Conservation (phyloP, 2,113 vertebrate genomes). For the Tretioscincus oriximinensis region DNA sequence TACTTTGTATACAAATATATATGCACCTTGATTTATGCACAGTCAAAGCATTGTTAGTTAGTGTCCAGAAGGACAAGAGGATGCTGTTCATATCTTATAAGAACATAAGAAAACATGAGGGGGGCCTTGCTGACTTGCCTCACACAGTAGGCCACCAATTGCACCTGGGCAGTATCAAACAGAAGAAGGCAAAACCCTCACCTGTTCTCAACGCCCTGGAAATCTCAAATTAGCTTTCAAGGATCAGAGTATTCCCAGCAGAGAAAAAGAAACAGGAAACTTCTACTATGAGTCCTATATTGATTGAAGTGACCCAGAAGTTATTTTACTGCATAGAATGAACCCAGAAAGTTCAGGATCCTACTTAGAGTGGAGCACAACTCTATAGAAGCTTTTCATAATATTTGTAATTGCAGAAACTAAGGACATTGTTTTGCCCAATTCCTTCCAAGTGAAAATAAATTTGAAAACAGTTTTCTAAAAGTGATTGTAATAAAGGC, state of each 20-base stretch:
- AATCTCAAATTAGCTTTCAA: not conserved
- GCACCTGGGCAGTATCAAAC: no score
- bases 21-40: not conserved
- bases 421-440: not conserved
- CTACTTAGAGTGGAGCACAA: no score
- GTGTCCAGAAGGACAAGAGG: no score
- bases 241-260: not conserved
- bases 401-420: not conserved
- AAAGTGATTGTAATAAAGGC: no score
- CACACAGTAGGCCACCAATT: no score
- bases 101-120: not conserved
- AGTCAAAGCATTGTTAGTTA: not conserved
- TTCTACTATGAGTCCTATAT: not conserved
- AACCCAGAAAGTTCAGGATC: no score
- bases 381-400: not conserved
- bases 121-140: no score
- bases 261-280: not conserved
- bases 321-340: no score
- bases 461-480: not conserved
- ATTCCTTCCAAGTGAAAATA: not conserved
- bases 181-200: no score
- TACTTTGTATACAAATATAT: not conserved
- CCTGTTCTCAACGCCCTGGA: not conserved
- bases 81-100: no score
- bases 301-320: no score